Evolutionary conservation across 2,113 vertebrate genomes (phyloP), one percentile per base, ranked within the genome.

Genomic region (Gallinago jamesoni): DNA sequence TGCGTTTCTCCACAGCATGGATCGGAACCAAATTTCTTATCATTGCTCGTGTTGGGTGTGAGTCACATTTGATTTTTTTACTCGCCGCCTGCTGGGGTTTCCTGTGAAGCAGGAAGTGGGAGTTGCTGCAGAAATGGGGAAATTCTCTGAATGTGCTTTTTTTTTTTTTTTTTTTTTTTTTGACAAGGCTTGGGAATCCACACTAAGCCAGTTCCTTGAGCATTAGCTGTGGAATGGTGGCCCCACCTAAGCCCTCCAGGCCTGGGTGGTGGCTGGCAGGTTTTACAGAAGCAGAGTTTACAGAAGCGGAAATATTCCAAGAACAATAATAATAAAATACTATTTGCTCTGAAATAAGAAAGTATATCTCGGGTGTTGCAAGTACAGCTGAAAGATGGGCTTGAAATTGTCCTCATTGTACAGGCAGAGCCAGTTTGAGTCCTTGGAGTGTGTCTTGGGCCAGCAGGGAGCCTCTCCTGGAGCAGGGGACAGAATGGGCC

Each of bases 31-130:
- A 76, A 68, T 79, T 43, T 57, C 93, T 97, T 97, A 97, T 97
- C 96, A 2, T n/a, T 72, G 9, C 80, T 83, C 45, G 89, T 41
- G 6, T 14, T 96, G 93, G 73, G 92, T 20, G 81, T 85, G 91
- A 96, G 83, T 7, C 39, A 56, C 3, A 7, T 85, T 81, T 78
- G 86, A 52, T 84, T 84, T 62, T 30, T 30, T 82, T 48, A 12
- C 87, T 84, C 4, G 1, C 56, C 31, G 35, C 4, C 85, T 72
- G 76, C 68, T 18, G 74, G 79, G 55, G 6, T 93, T 95, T 97
- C 96, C 94, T 95, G 95, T 33, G 60, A 22, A 83, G 87, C 56
- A 67, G 96, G 94, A 95, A 91, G 67, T 69, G 87, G 91, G 96
- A 94, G 95, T 39, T 84, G 86, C 73, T 6, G 5, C 52, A 5